Conservation (phyloP, 2,888 invertebrate genomes). For the Phasia obesa region DNA sequence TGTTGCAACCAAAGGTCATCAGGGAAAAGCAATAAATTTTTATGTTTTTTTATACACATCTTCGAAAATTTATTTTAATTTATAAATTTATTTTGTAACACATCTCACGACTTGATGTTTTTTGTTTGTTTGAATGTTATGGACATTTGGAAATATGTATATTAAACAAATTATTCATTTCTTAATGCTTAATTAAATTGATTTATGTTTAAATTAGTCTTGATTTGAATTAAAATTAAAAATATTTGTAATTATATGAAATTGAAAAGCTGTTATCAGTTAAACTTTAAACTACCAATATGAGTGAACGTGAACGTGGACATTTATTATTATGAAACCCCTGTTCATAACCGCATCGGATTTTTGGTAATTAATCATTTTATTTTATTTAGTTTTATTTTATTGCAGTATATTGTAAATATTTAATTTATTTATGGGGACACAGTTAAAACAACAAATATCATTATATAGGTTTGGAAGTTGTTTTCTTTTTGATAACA, state of each 20-base stretch:
- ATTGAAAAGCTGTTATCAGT: constrained; percentile 47
- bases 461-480: constrained; percentile 29
- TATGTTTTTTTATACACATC: constrained; percentile 3
- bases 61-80: neutral
- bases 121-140: neutral
- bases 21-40: constrained; percentile 58
- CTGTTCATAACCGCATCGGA: constrained; percentile 29
- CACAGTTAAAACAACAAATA: constrained; percentile 56
- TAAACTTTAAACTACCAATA: constrained; percentile 5
- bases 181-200: constrained; percentile 68
- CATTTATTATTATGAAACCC: constrained; percentile 12
- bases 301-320: constrained; percentile 1
- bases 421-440: constrained; percentile 66
- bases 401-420: constrained; percentile 42
- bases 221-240: constrained; percentile 26
- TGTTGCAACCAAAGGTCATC: constrained; percentile 62
- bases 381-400: constrained; percentile 12
- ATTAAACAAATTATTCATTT: constrained; percentile 54
- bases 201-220: constrained; percentile 55
- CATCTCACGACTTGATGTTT: neutral
- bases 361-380: constrained; percentile 64
- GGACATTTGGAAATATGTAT: constrained; percentile 2
- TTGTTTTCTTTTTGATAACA: constrained; percentile 51
- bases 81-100: constrained; percentile 33
- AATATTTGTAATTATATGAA: constrained; percentile 5